These are phyloP conservation scores for Formica exsecta DNA, from an alignment of 1,140 invertebrate species.

Conservation along the genomic window DNA sequence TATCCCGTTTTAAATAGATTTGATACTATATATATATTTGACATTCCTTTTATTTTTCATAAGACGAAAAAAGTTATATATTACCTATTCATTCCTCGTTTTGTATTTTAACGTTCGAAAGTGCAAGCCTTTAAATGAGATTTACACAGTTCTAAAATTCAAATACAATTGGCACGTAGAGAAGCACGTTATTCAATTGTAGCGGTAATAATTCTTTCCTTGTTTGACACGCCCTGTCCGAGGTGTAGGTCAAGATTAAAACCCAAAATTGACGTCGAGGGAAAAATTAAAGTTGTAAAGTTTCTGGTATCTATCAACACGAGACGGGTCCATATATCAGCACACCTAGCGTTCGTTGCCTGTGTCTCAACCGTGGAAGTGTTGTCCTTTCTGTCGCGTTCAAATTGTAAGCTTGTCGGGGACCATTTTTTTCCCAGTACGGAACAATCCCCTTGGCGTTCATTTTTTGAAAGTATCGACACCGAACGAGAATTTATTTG, in stretches of 20 bases:
- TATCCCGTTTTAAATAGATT: background rate
- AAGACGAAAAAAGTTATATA: background rate
- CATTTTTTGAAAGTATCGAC: conserved; percentile 81
- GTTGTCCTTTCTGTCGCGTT: conserved; percentile 54
- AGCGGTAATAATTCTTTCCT: conserved; percentile 65
- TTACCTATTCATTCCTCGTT: background rate
- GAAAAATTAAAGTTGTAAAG: conserved; percentile 81
- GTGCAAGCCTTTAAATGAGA: conserved; percentile 12
- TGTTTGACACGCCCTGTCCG: conserved; percentile 46
- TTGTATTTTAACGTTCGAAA: background rate
- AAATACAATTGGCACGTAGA: conserved; percentile 12
- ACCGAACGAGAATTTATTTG: conserved; percentile 69
- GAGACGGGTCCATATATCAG: conserved; percentile 80
- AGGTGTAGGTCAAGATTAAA: conserved; percentile 75
- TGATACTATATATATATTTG: background rate
- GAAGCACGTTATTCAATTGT: conserved; percentile 45
- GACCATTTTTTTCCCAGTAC: conserved; percentile 59
- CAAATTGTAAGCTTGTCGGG: too few relatives aligned
- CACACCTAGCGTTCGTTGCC: conserved; percentile 67
- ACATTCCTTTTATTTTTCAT: background rate
- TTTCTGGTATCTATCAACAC: conserved; percentile 80
- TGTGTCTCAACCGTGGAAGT: conserved; percentile 61
- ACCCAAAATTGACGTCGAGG: conserved; percentile 75
- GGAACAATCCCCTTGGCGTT: conserved; percentile 68
- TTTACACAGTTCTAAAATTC: conserved; percentile 8